These are phyloP conservation scores for Polypterus bichir DNA, from an alignment of 2,113 vertebrate genomes.

Conservation along the genomic window DNA sequence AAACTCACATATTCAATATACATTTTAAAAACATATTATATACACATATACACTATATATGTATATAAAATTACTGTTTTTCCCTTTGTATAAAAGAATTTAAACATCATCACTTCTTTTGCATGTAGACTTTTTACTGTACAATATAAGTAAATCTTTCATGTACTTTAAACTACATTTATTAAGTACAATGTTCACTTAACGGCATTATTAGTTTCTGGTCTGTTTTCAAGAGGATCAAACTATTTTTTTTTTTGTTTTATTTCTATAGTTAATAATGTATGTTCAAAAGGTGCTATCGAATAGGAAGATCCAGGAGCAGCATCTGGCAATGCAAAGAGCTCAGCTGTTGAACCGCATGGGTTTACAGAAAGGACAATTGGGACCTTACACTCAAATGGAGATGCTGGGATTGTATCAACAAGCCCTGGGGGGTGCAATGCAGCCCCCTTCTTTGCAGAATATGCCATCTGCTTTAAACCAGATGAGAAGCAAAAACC, in stretches of 20 bases:
- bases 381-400: conserved; percentile 55
- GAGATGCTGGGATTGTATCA: conserved; percentile 91
- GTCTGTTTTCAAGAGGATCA: no score
- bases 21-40: no score
- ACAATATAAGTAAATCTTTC: no score
- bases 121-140: no score
- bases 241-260: not conserved
- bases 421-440: conserved; percentile 48
- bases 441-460: conserved; percentile 66
- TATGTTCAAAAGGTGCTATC: conserved; percentile 90
- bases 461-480: conserved; percentile 45
- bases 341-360: conserved; percentile 61
- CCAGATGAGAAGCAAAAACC: conserved; percentile 75
- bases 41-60: no score
- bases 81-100: no score
- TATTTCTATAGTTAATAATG: conserved; percentile 69
- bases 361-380: conserved; percentile 71
- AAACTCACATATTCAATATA: no score
- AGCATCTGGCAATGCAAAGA: conserved; percentile 77
- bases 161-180: no score
- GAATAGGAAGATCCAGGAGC: conserved; percentile 91
- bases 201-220: no score
- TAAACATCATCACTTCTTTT: no score
- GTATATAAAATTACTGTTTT: no score
- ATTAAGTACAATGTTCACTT: no score